These are phyloP conservation scores for Vireo griseus DNA, from an alignment of 2,797 vertebrate species.

Conservation along the genomic window DNA sequence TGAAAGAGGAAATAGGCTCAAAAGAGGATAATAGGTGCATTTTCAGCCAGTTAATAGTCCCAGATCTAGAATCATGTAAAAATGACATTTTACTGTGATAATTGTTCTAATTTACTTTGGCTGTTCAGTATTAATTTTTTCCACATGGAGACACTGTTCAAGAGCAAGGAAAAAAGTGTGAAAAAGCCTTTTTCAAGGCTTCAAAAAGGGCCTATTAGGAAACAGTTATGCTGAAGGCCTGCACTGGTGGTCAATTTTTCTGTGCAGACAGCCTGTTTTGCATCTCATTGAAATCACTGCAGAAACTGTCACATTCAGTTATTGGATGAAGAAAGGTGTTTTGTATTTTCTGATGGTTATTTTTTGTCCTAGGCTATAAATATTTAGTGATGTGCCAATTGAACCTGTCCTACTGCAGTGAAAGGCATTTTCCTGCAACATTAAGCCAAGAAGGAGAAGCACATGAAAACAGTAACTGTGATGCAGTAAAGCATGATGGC, in stretches of 20 bases:
- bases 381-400: background rate
- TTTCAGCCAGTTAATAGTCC: background rate
- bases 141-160: background rate
- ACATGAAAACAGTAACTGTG: background rate
- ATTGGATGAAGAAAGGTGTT: background rate
- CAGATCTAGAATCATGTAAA: background rate
- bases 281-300: background rate
- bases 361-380: background rate
- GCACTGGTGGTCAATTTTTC: background rate
- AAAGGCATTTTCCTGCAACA: background rate
- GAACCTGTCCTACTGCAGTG: background rate
- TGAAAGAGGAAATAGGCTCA: background rate
- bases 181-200: background rate
- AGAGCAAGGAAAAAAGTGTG: background rate
- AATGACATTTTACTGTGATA: background rate
- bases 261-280: background rate
- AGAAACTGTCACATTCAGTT: background rate
- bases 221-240: background rate
- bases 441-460: background rate
- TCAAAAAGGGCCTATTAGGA: background rate
- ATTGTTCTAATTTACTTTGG: background rate
- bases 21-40: background rate
- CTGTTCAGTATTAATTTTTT: background rate
- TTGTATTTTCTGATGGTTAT: background rate
- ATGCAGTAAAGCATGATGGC: background rate